Percentiles rank a stretch among this genome's conserved stretches.
Evolutionary conservation across 53 echinoderm and acorn worm genomes (phyloP).

Genomic region (Holothuria scabra): DNA sequence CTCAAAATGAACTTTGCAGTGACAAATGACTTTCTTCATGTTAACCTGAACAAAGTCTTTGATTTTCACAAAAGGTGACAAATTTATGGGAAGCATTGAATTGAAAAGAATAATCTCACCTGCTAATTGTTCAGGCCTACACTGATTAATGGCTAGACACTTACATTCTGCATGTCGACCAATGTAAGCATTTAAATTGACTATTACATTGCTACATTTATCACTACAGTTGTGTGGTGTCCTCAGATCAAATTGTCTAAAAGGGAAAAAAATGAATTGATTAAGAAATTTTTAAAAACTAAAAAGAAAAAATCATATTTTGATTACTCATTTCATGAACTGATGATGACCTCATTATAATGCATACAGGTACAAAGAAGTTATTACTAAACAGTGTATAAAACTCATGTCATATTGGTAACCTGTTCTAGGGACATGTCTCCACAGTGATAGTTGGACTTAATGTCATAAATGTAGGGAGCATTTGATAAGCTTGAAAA

Average conservation of each 20-base stretch:
- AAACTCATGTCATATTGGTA: too few relatives aligned
- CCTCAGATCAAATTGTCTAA: constrained; percentile 97
- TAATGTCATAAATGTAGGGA: too few relatives aligned
- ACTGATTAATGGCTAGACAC: constrained; percentile 93
- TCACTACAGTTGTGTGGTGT: constrained; percentile 88
- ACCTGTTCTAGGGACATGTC: too few relatives aligned
- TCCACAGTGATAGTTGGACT: too few relatives aligned
- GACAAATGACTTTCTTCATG: too few relatives aligned
- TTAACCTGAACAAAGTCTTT: too few relatives aligned
- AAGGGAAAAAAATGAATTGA: not conserved
- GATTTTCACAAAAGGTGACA: too few relatives aligned
- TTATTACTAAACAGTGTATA: too few relatives aligned
- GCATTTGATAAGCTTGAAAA: too few relatives aligned
- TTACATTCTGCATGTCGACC: constrained; percentile 95
- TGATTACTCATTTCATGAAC: not conserved
- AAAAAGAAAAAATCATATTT: not conserved
- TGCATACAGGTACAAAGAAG: constrained; percentile 39
- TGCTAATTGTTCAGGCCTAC: constrained; percentile 89
- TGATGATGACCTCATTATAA: constrained; percentile 58
- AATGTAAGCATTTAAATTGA: constrained; percentile 95
- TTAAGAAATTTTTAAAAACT: too few relatives aligned
- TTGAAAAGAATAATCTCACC: constrained; percentile 55
- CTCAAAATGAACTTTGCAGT: too few relatives aligned
- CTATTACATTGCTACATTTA: constrained; percentile 87
- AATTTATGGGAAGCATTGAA: too few relatives aligned